A percentile compares a stretch with the other conserved stretches of the same genome.
phyloP scores from a whole-genome alignment of 2,888 invertebrate genomes.

The Scaptomyza parva region DNA sequence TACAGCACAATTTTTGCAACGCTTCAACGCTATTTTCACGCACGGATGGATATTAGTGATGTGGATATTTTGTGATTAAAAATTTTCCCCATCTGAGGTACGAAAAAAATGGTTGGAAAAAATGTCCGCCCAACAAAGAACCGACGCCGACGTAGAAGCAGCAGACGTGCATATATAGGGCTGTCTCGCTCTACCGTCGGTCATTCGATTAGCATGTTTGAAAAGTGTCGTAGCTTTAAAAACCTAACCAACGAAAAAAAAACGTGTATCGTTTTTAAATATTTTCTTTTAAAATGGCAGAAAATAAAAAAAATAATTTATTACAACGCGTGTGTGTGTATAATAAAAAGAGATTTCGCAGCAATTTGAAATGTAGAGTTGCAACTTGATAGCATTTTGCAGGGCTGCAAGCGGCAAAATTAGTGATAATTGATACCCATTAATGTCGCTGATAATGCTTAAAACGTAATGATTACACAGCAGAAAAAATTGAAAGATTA shows the following conservation, averaged over 20 bases:
- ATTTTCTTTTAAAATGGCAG: constrained; percentile 26
- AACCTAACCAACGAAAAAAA: constrained; percentile 20
- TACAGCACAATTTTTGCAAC: constrained; percentile 54
- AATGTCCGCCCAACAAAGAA: constrained; percentile 79
- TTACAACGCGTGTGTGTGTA: constrained; percentile 24
- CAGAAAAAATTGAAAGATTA: constrained; percentile 25
- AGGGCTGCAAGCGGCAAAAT: constrained; percentile 18
- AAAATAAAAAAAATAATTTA: constrained; percentile 20
- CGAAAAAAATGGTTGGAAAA: constrained; percentile 83
- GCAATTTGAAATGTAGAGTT: constrained; percentile 57
- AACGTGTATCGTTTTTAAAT: constrained; percentile 27
- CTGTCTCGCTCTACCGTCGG: constrained; percentile 76
- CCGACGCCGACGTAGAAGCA: constrained; percentile 80
- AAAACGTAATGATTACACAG: constrained; percentile 51
- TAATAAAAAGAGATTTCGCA: constrained; percentile 30
- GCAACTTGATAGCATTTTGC: constrained; percentile 27
- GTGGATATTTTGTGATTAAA: constrained; percentile 86
- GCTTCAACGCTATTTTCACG: constrained; percentile 76
- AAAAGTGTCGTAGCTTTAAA: constrained; percentile 40
- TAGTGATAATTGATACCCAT: constrained; percentile 39
- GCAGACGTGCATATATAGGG: constrained; percentile 83
- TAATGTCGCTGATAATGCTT: constrained; percentile 18
- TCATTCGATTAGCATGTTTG: constrained; percentile 44
- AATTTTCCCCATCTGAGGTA: constrained; percentile 86
- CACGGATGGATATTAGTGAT: constrained; percentile 87